Evolutionary conservation across 1,140 invertebrate genomes (phyloP).

Genomic region (Bombus fervidus): DNA sequence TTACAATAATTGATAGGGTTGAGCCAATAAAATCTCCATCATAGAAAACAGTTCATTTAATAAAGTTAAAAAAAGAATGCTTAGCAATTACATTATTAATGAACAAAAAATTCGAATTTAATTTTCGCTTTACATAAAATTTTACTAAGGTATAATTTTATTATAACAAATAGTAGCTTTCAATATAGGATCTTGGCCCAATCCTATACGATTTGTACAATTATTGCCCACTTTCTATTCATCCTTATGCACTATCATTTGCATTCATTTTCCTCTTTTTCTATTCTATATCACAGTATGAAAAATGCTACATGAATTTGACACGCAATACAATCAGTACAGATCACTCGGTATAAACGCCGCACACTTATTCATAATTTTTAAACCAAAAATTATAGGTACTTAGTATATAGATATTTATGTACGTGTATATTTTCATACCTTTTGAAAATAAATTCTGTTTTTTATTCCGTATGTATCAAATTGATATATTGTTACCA

Average conservation of each 20-base stretch:
- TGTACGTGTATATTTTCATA: conserved; percentile 49
- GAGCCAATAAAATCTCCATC: conserved; percentile 12
- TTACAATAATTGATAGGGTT: conserved; percentile 25
- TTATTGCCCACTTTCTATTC: conserved; percentile 49
- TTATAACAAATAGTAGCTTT: not conserved
- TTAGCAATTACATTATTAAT: not conserved
- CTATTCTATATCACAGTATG: conserved; percentile 77
- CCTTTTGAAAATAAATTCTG: conserved; percentile 62
- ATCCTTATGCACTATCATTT: conserved; percentile 37
- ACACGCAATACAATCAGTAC: conserved; percentile 62
- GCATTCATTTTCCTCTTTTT: conserved; percentile 26
- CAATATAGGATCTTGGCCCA: conserved; percentile 14
- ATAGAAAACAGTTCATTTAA: not conserved
- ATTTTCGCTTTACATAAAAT: conserved; percentile 25
- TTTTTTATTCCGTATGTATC: conserved; percentile 45
- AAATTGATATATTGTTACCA: conserved; percentile 54
- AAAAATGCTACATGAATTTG: conserved; percentile 75
- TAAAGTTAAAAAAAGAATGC: not conserved
- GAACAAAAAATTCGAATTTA: conserved; percentile 25
- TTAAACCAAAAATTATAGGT: conserved; percentile 40
- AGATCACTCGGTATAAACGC: conserved; percentile 68
- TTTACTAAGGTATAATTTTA: not conserved
- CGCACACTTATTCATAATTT: conserved; percentile 47
- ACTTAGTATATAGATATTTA: conserved; percentile 38
- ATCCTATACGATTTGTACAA: conserved; percentile 40